phyloP scores from a whole-genome alignment of 2,888 invertebrate species.

The Coelopa pilipes region DNA sequence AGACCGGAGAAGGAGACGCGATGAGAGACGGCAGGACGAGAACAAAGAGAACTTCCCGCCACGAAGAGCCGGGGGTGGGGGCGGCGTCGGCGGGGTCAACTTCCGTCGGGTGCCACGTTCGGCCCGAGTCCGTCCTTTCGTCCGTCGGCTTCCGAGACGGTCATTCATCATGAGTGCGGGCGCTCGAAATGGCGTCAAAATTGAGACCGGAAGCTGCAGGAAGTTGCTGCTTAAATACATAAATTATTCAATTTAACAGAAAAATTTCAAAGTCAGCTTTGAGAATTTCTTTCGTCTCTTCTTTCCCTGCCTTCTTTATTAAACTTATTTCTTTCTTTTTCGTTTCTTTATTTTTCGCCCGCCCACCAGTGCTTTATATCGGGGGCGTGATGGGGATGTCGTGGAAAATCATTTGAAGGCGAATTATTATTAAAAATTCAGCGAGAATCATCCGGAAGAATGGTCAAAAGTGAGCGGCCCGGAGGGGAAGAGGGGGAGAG shows the following conservation, averaged over 20 bases:
- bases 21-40: not conserved
- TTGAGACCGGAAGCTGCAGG: constrained; percentile 27
- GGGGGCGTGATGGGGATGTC: too few relatives aligned
- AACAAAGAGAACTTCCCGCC: too few relatives aligned
- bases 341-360: not conserved
- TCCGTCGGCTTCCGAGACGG: too few relatives aligned
- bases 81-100: not conserved
- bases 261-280: constrained; percentile 48
- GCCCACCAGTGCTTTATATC: not conserved
- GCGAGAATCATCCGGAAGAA: too few relatives aligned
- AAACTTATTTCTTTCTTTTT: not conserved
- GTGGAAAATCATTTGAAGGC: too few relatives aligned
- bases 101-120: not conserved
- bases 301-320: not conserved
- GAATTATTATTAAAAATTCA: too few relatives aligned
- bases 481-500: not conserved
- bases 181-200: constrained; percentile 9
- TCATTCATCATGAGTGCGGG: constrained; percentile 23
- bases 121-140: too few relatives aligned
- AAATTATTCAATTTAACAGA: constrained; percentile 39
- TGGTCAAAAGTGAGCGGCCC: not conserved
- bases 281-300: not conserved
- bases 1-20: constrained; percentile 2
- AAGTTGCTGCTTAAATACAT: constrained; percentile 34
- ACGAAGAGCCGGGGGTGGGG: too few relatives aligned